phyloP scores from a whole-genome alignment of 2,797 vertebrate species.

The Threskiornis aethiopicus region DNA sequence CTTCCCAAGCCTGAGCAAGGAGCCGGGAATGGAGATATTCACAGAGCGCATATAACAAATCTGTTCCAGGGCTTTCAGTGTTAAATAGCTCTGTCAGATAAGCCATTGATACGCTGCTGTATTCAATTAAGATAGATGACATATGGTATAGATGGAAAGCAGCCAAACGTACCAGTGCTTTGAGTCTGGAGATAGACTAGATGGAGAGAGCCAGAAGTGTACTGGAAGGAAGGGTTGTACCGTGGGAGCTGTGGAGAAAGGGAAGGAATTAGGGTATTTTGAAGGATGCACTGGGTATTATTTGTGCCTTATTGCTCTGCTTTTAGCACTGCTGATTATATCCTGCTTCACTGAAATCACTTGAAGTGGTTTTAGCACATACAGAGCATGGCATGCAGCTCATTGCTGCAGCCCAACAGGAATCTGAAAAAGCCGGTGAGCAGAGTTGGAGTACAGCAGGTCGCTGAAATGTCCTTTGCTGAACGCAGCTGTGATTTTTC shows the following conservation, averaged over 20 bases:
- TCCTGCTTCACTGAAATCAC: neutral
- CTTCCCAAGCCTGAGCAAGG: neutral
- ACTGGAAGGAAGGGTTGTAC: neutral
- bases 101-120: neutral
- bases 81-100: neutral
- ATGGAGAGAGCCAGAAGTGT: neutral
- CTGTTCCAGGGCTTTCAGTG: neutral
- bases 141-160: neutral
- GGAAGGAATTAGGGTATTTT: neutral
- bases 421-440: neutral
- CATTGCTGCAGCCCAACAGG: neutral
- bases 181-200: neutral
- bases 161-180: neutral
- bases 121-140: neutral
- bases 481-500: neutral
- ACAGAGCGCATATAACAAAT: neutral
- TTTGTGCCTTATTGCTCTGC: neutral
- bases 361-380: neutral
- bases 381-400: neutral
- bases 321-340: neutral
- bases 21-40: neutral
- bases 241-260: neutral
- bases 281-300: neutral
- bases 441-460: neutral
- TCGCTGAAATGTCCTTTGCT: neutral